Conservation (phyloP, 2,888 invertebrate species). For the Strigamia transsilvanica region DNA sequence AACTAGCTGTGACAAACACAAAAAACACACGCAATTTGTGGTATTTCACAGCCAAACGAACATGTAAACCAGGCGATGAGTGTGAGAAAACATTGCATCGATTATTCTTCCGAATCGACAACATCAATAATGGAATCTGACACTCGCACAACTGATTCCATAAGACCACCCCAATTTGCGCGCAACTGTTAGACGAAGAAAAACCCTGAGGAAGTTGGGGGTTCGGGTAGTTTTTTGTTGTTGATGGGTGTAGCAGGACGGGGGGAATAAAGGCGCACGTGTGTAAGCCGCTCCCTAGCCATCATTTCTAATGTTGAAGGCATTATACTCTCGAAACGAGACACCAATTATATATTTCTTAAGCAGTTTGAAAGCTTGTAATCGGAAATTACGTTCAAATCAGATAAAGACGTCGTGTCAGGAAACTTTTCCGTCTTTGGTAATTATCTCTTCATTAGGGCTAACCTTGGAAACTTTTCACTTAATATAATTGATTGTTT, state of each 20-base stretch:
- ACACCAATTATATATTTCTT: neutral
- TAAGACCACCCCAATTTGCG: conserved; percentile 38
- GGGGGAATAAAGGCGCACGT: conserved; percentile 13
- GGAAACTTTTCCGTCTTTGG: conserved; percentile 38
- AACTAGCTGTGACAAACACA: neutral
- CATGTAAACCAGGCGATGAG: neutral
- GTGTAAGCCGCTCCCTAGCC: conserved; percentile 39
- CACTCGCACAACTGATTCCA: neutral
- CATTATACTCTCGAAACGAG: conserved; percentile 15
- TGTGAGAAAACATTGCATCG: no score
- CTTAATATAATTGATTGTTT: neutral
- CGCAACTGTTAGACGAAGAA: neutral
- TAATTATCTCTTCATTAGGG: conserved; percentile 27
- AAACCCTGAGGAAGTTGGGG: conserved; percentile 28
- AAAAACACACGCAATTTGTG: conserved; percentile 1
- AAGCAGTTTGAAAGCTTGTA: neutral
- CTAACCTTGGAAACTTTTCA: conserved; percentile 4
- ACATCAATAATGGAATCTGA: neutral
- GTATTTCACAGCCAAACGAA: conserved; percentile 18
- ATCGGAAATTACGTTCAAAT: conserved; percentile 12
- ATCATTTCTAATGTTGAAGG: conserved; percentile 24
- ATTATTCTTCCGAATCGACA: no score
- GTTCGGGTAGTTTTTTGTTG: neutral
- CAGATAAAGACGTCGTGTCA: conserved; percentile 19
- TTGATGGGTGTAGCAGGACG: conserved; percentile 41